Base-by-base conservation (phyloP, 1,140 invertebrate species). In the Brachionus sp. region DNA sequence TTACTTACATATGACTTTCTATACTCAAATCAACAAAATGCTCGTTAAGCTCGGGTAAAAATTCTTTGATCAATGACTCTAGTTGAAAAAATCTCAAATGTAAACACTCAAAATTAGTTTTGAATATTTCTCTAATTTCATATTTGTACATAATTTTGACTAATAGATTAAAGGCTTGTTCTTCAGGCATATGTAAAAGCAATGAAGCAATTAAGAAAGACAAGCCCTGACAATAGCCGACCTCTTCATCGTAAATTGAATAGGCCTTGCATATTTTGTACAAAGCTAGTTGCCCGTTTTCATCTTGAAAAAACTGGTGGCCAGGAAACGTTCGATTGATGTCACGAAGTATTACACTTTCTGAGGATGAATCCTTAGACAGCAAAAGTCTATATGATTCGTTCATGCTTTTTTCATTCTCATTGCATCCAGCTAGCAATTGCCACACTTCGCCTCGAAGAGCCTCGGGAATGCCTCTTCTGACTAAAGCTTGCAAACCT, bases 261-360 rank as follows among this genome's bases (percentile, higher is more conserved):
- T 99, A 99, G 0, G 96, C 97, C 88, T 92, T 86, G 85, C 95
- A 96, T 86, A 99, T 94, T 88, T 95, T 94, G 86, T 95, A 96
- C 29, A 99, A 90, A 33, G 95, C 93, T 89, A 98, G 96, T 90
- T 99, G 97, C 0, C 97, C 96, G n/a, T 25, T 77, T 29, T 77
- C 70, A 23, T 50, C 73, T 89, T 95, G 95, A 89, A 99, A 99
- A 90, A 94, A 97, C 87, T 98, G 95, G 89, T 99, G 96, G 42
- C 96, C 97, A 25, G 98, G 97, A 91, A 98, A 99, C 66, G 97
- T 99, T 86, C 97, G 91, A 86, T 97, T 95, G 84, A 99, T 98
- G 88, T 99, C 97, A 84, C 97, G 90, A 85, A 94, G 92, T 86
- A 99, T 98, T 50, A 97, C 94, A 85, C 93, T 92, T 88, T 98